phyloP scores from a whole-genome alignment of 2,113 vertebrate genomes.

The Corvus hawaiiensis region DNA sequence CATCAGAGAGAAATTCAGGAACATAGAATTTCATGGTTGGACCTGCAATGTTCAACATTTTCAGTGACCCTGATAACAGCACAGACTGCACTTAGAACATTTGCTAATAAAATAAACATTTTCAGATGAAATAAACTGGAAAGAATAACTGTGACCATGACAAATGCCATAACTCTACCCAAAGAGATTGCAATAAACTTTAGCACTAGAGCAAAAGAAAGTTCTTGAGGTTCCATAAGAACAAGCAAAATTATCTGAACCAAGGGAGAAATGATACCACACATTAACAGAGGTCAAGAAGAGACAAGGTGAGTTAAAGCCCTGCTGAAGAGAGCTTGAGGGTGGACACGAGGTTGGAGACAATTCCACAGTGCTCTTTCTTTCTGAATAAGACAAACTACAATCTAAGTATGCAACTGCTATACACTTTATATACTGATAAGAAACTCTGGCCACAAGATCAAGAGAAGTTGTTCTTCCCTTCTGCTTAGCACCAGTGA shows the following conservation, averaged over 20 bases:
- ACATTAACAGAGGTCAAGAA: background rate
- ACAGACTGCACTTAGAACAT: background rate
- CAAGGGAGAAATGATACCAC: background rate
- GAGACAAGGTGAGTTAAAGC: background rate
- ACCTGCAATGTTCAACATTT: background rate
- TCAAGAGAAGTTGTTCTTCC: background rate
- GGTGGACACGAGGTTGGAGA: fast-evolving
- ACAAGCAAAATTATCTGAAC: background rate
- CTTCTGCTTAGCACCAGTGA: background rate
- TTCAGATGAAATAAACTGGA: background rate
- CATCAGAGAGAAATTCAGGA: background rate
- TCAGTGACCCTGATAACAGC: background rate
- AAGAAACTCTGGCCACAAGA: background rate
- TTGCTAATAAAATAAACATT: background rate
- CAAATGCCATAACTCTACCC: background rate
- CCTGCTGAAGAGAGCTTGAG: background rate
- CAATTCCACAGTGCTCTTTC: background rate
- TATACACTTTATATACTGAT: background rate
- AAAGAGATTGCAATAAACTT: background rate
- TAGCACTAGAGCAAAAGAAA: background rate
- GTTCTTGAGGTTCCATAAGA: background rate
- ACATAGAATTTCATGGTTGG: background rate
- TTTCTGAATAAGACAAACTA: background rate
- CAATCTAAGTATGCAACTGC: background rate
- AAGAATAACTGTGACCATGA: background rate